Percentiles rank a stretch among this genome's conserved stretches.
Evolutionary conservation across 2,113 vertebrate species (phyloP).

Genomic region (Zeus faber): DNA sequence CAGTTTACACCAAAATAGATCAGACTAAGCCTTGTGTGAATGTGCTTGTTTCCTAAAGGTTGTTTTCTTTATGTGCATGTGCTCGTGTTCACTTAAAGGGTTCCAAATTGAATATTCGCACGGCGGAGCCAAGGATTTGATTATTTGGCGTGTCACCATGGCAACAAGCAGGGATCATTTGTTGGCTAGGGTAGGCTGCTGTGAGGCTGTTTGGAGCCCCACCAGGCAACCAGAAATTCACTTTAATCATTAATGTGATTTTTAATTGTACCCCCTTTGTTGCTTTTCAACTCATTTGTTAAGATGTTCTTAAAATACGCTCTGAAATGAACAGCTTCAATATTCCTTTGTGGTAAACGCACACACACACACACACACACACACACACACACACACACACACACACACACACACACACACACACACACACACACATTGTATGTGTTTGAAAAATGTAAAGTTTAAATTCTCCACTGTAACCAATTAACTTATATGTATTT

Average conservation of each 20-base stretch:
- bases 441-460: no score
- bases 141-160: constrained; percentile 49
- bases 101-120: constrained; percentile 35
- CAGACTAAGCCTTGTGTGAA: no score
- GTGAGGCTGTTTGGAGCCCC: constrained; percentile 27
- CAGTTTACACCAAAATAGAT: no score
- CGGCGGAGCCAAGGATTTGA: constrained; percentile 44
- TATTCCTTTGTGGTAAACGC: not conserved
- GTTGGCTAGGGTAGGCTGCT: constrained; percentile 29
- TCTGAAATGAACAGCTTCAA: not conserved
- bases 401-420: not conserved
- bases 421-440: not conserved
- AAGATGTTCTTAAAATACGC: not conserved
- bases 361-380: not conserved
- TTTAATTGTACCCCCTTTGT: not conserved
- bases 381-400: not conserved
- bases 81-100: constrained; percentile 14
- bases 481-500: no score
- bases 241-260: constrained; percentile 28
- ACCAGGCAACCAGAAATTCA: constrained; percentile 33
- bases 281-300: not conserved
- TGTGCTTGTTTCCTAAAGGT: no score
- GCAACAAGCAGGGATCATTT: constrained; percentile 57
- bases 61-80: not conserved
- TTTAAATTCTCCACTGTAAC: no score